Evolutionary conservation across 2,797 vertebrate genomes (phyloP), one percentile per base, ranked within the genome.

Genomic region (Staurois parvus): DNA sequence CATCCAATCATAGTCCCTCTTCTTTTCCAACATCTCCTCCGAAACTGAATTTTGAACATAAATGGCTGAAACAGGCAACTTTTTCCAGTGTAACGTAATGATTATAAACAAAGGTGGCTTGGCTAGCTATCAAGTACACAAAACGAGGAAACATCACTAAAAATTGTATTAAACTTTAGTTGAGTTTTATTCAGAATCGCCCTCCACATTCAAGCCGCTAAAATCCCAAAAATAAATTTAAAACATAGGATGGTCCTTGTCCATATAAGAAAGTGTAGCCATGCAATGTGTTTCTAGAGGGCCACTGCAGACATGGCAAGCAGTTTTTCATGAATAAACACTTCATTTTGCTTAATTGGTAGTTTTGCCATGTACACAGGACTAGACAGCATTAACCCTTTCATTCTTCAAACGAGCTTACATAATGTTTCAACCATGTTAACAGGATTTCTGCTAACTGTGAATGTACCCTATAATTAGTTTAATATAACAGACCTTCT

Each of bases 231-330:
- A 62, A 66, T 37, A 69, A 26, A 21, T 45, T 56, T 12, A 32
- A 68, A 37, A 34, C 72, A 72, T 52, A 81, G 72, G 32, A 21
- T 24, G 48, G 69, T 62, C 69, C 48, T 81, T 73, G 79, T n/a
- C 26, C 17, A 56, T 40, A 32, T 40, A 72, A 59, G 19, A 37
- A 59, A 72, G 4, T n/a, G 48, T 1, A 28, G 68, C 34, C 26
- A 68, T 56, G 69, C 67, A 62, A 8, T 28, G 5, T 72, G 64
- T 73, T 80, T 32, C 67, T 68, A 40, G 24, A 56, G 66, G 78
- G 78, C 70, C 78, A 34, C 56, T 62, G 21, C 34, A 40, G 69
- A 40, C 48, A 29, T 26, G 45, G 67, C 56, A 68, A 80, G 76
- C 0, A 10, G 28, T 24, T n/a, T 87, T 72, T 80, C 78, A 80